A percentile compares a stretch with the other conserved stretches of the same genome.
Evolutionary conservation across 2,888 invertebrate genomes (phyloP).

Genomic region (Ennomos quercinarius): DNA sequence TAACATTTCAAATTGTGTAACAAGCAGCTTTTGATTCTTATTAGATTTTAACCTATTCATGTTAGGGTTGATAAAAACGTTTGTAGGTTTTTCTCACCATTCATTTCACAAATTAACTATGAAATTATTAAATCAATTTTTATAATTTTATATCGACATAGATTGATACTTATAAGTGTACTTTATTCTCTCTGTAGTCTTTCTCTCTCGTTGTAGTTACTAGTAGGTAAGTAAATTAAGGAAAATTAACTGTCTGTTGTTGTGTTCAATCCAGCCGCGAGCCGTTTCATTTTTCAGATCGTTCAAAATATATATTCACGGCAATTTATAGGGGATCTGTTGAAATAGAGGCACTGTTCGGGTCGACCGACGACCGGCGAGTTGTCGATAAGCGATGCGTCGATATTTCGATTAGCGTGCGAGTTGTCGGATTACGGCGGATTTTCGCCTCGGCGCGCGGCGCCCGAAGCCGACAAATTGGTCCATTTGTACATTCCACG

Average conservation of each 20-base stretch:
- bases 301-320: conserved; percentile 10
- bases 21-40: conserved; percentile 14
- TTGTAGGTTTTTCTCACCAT: not conserved
- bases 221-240: too few species aligned
- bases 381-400: conserved; percentile 72
- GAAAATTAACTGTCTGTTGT: too few species aligned
- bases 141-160: too few species aligned
- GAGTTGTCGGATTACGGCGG: conserved; percentile 78
- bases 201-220: too few species aligned
- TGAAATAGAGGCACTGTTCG: conserved; percentile 36
- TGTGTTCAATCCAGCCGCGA: too few species aligned
- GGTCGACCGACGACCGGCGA: conserved; percentile 22
- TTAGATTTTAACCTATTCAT: not conserved
- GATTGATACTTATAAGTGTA: too few species aligned
- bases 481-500: conserved; percentile 71
- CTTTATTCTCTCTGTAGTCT: too few species aligned
- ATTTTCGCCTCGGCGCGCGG: conserved; percentile 75
- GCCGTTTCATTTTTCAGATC: not conserved
- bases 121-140: too few species aligned
- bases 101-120: not conserved
- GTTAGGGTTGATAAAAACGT: not conserved
- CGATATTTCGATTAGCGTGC: conserved; percentile 83
- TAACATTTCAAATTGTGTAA: conserved; percentile 27
- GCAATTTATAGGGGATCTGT: conserved; percentile 22
- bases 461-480: conserved; percentile 71